Conservation (phyloP, 2,797 vertebrate genomes). For the Trachurus trachurus region DNA sequence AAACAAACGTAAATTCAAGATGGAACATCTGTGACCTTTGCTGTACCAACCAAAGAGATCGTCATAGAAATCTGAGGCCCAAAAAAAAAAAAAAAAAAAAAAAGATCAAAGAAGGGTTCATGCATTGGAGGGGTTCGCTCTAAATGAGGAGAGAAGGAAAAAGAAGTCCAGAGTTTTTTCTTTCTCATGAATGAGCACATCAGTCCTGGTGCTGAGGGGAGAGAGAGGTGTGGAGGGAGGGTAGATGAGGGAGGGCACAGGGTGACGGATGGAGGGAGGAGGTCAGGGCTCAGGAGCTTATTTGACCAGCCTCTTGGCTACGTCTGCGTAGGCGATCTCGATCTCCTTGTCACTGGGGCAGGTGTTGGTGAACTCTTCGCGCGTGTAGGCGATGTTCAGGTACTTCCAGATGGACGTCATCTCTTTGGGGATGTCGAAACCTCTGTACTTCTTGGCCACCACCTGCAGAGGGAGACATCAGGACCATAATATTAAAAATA, state of each 20-base stretch:
- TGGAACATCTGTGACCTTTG: constrained; percentile 35
- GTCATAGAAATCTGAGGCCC: constrained; percentile 54
- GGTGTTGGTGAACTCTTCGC: constrained; percentile 98
- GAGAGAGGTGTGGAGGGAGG: constrained; percentile 6
- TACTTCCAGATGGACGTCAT: constrained; percentile 97
- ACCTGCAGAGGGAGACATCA: constrained; percentile 83
- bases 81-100: not conserved
- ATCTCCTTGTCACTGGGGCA: constrained; percentile 98
- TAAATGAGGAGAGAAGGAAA: constrained; percentile 76
- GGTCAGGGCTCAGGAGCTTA: constrained; percentile 74
- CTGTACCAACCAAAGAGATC: constrained; percentile 53
- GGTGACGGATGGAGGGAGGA: not conserved
- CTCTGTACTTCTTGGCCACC: constrained; percentile 96
- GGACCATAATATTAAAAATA: not conserved
- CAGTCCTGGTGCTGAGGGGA: constrained; percentile 69
- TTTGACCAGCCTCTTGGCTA: constrained; percentile 98
- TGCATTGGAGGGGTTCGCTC: constrained; percentile 42
- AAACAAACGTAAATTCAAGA: constrained; percentile 37
- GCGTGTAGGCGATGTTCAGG: constrained; percentile 93
- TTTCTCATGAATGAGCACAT: constrained; percentile 76
- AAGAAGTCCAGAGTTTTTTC: constrained; percentile 79
- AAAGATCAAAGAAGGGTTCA: constrained; percentile 34
- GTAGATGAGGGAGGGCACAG: not conserved
- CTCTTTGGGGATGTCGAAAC: constrained; percentile 96
- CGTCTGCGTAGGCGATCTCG: constrained; percentile 96